phyloP scores from a whole-genome alignment of 2,888 invertebrate species.

The Folsomia candida region DNA sequence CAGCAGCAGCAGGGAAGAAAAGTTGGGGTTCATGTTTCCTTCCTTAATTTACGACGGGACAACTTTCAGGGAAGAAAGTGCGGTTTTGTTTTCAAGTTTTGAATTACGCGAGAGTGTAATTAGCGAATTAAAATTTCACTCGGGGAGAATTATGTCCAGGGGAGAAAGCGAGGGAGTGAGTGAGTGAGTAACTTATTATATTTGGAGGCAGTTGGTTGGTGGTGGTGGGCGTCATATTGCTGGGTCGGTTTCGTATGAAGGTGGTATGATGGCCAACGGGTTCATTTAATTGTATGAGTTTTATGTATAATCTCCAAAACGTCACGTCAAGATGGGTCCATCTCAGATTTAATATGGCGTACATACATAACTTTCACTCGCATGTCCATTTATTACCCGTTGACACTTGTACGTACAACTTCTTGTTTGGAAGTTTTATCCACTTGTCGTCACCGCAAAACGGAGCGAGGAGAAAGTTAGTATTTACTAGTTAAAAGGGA shows the following conservation, averaged over 20 bases:
- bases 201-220: too few relatives aligned
- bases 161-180: neutral
- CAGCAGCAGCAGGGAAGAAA: neutral
- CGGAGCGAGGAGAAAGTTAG: too few relatives aligned
- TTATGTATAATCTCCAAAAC: neutral
- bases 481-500: too few relatives aligned
- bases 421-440: too few relatives aligned
- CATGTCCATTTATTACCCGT: neutral
- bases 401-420: too few relatives aligned
- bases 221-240: too few relatives aligned
- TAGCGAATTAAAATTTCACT: conserved; percentile 16
- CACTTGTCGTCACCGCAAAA: too few relatives aligned
- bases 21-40: neutral
- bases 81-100: conserved; percentile 16
- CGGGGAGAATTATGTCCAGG: neutral
- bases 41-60: conserved; percentile 3
- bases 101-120: conserved; percentile 9
- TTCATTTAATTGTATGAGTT: too few relatives aligned
- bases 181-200: too few relatives aligned
- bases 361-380: neutral
- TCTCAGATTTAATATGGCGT: conserved; percentile 8
- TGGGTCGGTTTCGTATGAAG: too few relatives aligned
- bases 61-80: conserved; percentile 1
- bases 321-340: conserved; percentile 11
- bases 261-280: too few relatives aligned